Conservation (phyloP, 2,888 invertebrate species). For the Sepiola atlantica region DNA sequence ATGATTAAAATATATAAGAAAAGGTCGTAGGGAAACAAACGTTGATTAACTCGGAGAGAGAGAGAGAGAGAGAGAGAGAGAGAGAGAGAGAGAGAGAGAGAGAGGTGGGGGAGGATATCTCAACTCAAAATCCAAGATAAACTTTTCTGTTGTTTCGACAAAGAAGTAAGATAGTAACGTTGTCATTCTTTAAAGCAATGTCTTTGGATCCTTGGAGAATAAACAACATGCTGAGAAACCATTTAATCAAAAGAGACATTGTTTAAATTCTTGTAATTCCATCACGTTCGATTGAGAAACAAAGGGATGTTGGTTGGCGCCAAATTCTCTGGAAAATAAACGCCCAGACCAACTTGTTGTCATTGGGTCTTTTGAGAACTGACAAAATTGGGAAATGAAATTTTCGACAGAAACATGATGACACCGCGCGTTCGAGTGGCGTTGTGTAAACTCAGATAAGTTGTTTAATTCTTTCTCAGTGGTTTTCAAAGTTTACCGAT, state of each 20-base stretch:
- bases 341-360: background rate
- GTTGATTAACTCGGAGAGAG: no score
- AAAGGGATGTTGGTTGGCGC: background rate
- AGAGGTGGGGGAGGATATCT: background rate
- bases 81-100: no score
- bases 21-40: no score
- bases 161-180: no score
- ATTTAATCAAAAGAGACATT: background rate
- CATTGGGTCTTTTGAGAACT: background rate
- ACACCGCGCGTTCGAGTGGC: background rate
- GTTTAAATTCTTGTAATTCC: background rate
- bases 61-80: no score
- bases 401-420: background rate
- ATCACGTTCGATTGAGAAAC: background rate
- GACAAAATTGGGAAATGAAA: background rate
- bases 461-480: background rate
- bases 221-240: background rate
- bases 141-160: background rate
- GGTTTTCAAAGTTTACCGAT: background rate
- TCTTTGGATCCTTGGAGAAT: background rate
- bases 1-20: no score
- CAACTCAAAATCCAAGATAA: no score
- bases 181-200: background rate
- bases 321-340: background rate
- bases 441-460: background rate